Base-by-base conservation (phyloP, 2,113 vertebrate species). In the Rousettus leschenaultii region DNA sequence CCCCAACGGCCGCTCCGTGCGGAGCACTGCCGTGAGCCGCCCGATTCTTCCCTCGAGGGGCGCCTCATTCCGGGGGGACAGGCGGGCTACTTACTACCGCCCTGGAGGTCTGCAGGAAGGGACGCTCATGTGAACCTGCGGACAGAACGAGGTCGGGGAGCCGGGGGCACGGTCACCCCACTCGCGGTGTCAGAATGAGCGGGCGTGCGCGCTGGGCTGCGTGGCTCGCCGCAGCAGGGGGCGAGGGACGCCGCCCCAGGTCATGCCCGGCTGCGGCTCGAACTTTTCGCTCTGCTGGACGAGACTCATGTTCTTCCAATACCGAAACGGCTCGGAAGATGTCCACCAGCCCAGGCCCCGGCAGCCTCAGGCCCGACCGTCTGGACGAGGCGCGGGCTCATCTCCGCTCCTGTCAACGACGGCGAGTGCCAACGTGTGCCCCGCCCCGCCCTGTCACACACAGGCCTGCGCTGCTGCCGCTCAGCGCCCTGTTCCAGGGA, bases 71-170 rank as follows among this genome's bases (percentile, higher is more conserved):
- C 13, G 65, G 75, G 61, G 38, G 78, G 78, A 73, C 66, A 7
- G 57, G 73, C 55, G 11, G 59, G 85, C 26, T 88, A 86, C 77
- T 82, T 59, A 80, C 93, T 35, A 8, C 8, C 59, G 4, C 22
- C 13, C 6, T 0, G 33, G 12, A 38, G 66, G 57, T n/a, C 68
- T 2, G 68, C 10, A 1, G 1, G 11, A 66, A 59, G 9, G 1
- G 21, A 35, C 0, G 21, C 75, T 35, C 5, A n/a, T 40, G 82
- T 53, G 53, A 80, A n/a, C 1, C 0, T 14, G 13, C 4, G 13
- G 48, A 24, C 10, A 0, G 43, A 0, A 26, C 1, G 0, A 6
- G 28, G 1, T 2, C 15, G 80, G n/a, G 71, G 3, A 0, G n/a
- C 65, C 3, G 53, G 66, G 63, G 59, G 4, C 45, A 11, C 45